A percentile compares a stretch with the other conserved stretches of the same genome.
Conservation (phyloP, 1,140 invertebrate species). For the Drosophila arawakana region DNA sequence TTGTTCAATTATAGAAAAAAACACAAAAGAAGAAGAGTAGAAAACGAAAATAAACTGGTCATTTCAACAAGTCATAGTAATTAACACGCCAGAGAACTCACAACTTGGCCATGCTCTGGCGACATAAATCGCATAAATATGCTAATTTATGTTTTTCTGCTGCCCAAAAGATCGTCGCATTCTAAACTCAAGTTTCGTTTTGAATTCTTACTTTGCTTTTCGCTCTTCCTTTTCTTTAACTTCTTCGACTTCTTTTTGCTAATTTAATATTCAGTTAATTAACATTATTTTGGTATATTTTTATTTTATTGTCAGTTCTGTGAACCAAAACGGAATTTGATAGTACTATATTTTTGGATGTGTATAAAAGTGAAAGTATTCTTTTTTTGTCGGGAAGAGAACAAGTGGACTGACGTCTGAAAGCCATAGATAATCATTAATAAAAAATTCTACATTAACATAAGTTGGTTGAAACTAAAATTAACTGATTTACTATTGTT, state of each 20-base stretch:
- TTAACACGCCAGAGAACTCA: conserved; percentile 52
- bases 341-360: conserved; percentile 1
- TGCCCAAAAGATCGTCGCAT: conserved; percentile 27
- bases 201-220: background rate
- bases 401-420: background rate
- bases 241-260: conserved; percentile 33
- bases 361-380: conserved; percentile 44
- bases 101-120: conserved; percentile 45
- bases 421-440: background rate
- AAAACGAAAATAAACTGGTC: conserved; percentile 41
- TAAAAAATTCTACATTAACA: background rate
- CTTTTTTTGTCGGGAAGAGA: background rate
- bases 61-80: conserved; percentile 42
- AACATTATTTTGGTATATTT: conserved; percentile 39
- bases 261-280: conserved; percentile 41
- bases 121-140: conserved; percentile 69
- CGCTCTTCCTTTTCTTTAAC: background rate
- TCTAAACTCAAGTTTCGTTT: conserved; percentile 54
- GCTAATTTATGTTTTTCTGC: conserved; percentile 55
- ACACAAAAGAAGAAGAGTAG: background rate
- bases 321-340: background rate
- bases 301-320: conserved; percentile 11
- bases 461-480: background rate
- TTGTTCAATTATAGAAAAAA: conserved; percentile 9
- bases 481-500: background rate